phyloP scores from a whole-genome alignment of 2,797 vertebrate genomes.

The Rhabdomys pumilio region DNA sequence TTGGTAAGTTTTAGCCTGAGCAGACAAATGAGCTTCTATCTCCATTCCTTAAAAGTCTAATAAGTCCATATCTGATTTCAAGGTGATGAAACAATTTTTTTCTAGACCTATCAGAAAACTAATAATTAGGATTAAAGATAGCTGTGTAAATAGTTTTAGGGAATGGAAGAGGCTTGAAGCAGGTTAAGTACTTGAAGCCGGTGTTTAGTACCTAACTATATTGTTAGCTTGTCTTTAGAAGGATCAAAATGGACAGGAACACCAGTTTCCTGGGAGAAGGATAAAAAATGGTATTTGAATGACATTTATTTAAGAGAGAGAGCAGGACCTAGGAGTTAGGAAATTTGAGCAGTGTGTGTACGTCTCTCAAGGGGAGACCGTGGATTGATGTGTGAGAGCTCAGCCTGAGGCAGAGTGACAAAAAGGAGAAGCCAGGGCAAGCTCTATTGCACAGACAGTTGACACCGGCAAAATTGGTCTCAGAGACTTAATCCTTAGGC shows the following conservation, averaged over 20 bases:
- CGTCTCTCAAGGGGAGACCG: not conserved
- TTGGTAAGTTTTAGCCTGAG: not conserved
- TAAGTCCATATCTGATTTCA: not conserved
- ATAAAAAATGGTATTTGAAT: not conserved
- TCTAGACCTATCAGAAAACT: not conserved
- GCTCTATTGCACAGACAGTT: not conserved
- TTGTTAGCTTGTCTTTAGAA: not conserved
- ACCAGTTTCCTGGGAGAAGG: not conserved
- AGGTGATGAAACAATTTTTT: not conserved
- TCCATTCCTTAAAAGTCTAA: not conserved
- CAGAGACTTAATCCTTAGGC: not conserved
- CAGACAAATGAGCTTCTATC: not conserved
- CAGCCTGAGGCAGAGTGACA: not conserved
- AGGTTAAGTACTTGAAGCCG: not conserved
- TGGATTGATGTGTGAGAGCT: not conserved
- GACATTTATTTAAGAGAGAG: not conserved
- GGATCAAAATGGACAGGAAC: not conserved
- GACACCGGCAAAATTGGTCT: not conserved
- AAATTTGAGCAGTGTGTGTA: not conserved
- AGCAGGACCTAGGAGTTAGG: not conserved
- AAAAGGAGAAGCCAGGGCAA: not conserved
- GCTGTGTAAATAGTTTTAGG: not conserved
- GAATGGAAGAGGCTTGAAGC: not conserved
- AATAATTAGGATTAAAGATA: not conserved
- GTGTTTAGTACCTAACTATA: not conserved